phyloP scores from a whole-genome alignment of 2,113 vertebrate genomes.

The Junco hyemalis region DNA sequence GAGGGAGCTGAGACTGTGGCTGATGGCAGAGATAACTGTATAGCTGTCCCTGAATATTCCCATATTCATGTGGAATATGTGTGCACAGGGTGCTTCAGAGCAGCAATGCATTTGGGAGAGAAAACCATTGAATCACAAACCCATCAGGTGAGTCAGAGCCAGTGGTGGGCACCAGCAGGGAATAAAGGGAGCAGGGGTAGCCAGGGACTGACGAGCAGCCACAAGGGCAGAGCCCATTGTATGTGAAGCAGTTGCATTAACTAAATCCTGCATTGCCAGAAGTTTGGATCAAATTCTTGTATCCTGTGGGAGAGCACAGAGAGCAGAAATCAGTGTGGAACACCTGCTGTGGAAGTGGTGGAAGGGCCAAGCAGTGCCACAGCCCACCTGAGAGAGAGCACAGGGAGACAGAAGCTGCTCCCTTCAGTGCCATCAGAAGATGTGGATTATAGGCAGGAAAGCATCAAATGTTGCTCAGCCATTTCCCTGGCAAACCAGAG shows the following conservation, averaged over 20 bases:
- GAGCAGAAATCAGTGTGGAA: not conserved
- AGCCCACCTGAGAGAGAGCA: not conserved
- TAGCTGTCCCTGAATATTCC: not conserved
- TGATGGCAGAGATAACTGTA: not conserved
- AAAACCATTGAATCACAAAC: not conserved
- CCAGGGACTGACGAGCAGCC: not conserved
- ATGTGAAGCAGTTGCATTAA: not conserved
- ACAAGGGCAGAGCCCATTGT: not conserved
- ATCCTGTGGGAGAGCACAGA: rapidly evolving
- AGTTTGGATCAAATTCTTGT: not conserved
- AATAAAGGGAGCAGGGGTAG: not conserved
- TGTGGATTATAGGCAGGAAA: not conserved
- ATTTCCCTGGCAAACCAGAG: not conserved
- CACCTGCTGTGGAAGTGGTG: not conserved
- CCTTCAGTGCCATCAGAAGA: not conserved
- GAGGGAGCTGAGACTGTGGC: not conserved
- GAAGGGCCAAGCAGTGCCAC: not conserved
- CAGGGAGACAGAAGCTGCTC: not conserved
- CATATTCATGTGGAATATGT: not conserved
- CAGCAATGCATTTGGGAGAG: not conserved
- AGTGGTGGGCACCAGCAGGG: not conserved
- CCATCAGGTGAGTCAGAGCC: not conserved
- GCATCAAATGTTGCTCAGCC: not conserved
- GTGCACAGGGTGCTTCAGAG: not conserved
- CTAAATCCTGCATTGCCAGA: not conserved